Conservation (phyloP, 1,140 invertebrate genomes). For the Micrasema longulum region DNA sequence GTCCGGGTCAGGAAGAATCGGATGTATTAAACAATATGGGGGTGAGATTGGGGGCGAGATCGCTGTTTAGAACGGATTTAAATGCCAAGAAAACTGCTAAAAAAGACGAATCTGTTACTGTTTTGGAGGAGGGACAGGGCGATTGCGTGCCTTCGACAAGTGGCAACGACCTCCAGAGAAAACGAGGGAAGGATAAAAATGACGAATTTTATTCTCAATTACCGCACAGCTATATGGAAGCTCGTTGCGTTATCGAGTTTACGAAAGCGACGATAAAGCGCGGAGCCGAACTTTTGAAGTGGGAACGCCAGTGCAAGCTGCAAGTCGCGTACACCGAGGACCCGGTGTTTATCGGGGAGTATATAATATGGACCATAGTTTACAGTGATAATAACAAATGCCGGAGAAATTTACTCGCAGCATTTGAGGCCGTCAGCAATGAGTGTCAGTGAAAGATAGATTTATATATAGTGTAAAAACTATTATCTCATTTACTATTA, state of each 20-base stretch:
- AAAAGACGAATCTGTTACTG: conserved; percentile 56
- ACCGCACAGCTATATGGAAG: conserved; percentile 43
- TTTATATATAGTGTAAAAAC: conserved; percentile 1
- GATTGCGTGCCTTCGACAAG: conserved; percentile 63
- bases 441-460: conserved; percentile 3
- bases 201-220: conserved; percentile 28
- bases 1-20: conserved; percentile 44
- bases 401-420: conserved; percentile 68
- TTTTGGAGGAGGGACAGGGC: conserved; percentile 63
- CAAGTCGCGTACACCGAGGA: conserved; percentile 69
- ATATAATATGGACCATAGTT: conserved; percentile 68
- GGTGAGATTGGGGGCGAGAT: not conserved
- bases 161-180: conserved; percentile 45
- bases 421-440: conserved; percentile 61
- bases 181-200: conserved; percentile 1
- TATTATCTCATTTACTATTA: conserved; percentile 20
- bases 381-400: conserved; percentile 71
- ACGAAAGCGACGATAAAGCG: conserved; percentile 65
- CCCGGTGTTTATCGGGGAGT: conserved; percentile 66
- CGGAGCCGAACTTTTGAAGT: conserved; percentile 65
- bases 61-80: not conserved
- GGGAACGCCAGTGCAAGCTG: conserved; percentile 70
- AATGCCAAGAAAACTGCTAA: conserved; percentile 1
- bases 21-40: conserved; percentile 2
- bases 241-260: conserved; percentile 68